Conservation (phyloP, 2,888 invertebrate genomes). For the Malacosoma neustria region DNA sequence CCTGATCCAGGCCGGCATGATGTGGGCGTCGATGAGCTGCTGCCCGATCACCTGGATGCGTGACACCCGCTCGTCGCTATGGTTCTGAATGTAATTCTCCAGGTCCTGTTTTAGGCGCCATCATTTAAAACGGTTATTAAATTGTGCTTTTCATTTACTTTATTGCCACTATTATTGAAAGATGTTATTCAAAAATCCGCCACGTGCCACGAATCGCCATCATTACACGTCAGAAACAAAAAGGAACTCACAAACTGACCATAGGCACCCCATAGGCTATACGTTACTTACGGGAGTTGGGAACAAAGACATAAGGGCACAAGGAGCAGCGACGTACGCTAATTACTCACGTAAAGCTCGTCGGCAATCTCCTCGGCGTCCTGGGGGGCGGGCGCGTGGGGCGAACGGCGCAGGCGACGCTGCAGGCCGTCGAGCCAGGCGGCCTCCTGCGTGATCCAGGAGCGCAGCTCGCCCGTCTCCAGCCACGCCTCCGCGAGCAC, state of each 20-base stretch:
- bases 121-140: background rate
- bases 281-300: too few relatives aligned
- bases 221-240: too few relatives aligned
- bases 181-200: too few relatives aligned
- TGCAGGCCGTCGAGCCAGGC: slow-evolving; percentile 88
- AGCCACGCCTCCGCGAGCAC: slow-evolving; percentile 83
- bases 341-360: slow-evolving; percentile 80
- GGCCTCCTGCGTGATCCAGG: slow-evolving; percentile 82
- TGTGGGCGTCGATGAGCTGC: slow-evolving; percentile 82
- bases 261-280: too few relatives aligned
- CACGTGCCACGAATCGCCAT: too few relatives aligned
- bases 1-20: slow-evolving; percentile 81
- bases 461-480: slow-evolving; percentile 85
- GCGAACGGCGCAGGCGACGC: slow-evolving; percentile 82
- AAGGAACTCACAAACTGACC: too few relatives aligned
- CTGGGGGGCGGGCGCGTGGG: slow-evolving; percentile 79
- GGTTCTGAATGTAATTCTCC: slow-evolving; percentile 86
- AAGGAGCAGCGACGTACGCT: too few relatives aligned
- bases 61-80: slow-evolving; percentile 80
- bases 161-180: too few relatives aligned
- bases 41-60: slow-evolving; percentile 85
- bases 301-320: too few relatives aligned
- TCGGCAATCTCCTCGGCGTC: slow-evolving; percentile 96
- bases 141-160: background rate
- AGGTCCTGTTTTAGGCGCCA: slow-evolving; percentile 76